Conservation (phyloP, 2,113 vertebrate species). For the Marmota monax region DNA sequence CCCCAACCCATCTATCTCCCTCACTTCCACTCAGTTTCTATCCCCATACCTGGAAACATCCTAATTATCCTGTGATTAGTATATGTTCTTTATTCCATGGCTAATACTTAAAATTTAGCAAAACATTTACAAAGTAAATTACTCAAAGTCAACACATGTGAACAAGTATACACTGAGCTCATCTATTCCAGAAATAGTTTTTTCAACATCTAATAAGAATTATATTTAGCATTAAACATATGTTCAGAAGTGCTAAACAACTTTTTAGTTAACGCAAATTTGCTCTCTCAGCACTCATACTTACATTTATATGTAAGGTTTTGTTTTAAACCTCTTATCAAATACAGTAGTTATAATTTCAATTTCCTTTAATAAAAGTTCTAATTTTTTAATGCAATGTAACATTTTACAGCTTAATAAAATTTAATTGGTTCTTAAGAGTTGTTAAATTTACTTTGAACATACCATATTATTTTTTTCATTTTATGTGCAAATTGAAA, state of each 20-base stretch:
- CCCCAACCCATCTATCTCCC: not conserved
- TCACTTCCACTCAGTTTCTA: not conserved
- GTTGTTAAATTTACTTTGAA: not conserved
- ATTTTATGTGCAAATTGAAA: constrained; percentile 40
- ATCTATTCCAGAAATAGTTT: constrained; percentile 8
- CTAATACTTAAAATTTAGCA: not conserved
- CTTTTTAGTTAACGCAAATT: not conserved
- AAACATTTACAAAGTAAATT: constrained; percentile 51
- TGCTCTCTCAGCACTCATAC: not conserved
- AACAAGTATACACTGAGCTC: constrained; percentile 33
- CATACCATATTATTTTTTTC: not conserved
- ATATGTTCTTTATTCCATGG: constrained; percentile 33
- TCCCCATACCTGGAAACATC: not conserved
- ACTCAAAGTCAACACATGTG: not conserved
- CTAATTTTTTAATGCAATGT: constrained; percentile 11
- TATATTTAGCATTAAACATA: constrained; percentile 41
- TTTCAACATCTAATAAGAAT: constrained; percentile 59
- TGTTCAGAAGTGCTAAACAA: constrained; percentile 20
- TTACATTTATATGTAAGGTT: not conserved
- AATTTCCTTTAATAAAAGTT: constrained; percentile 4
- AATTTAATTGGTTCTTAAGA: not conserved
- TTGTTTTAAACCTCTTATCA: constrained; percentile 8
- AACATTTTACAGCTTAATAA: constrained; percentile 28
- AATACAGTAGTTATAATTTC: constrained; percentile 41
- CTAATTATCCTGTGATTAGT: constrained; percentile 38